Conservation (phyloP, 2,888 invertebrate genomes). For the Pemphredon lugubris region DNA sequence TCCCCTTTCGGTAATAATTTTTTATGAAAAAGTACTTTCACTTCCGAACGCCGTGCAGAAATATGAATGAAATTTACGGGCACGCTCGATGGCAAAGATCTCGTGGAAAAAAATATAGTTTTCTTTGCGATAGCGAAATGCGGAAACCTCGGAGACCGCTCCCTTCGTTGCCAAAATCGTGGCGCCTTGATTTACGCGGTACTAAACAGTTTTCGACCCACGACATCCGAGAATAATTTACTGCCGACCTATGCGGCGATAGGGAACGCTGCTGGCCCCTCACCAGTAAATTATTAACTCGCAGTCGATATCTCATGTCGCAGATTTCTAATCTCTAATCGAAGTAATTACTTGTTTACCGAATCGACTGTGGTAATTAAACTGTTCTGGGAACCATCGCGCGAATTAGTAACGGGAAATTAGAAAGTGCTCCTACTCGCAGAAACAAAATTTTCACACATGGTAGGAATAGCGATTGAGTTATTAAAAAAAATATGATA, state of each 20-base stretch:
- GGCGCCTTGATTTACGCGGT: constrained; percentile 31
- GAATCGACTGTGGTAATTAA: constrained; percentile 22
- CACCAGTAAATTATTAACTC: constrained; percentile 53
- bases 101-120: not conserved
- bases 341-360: constrained; percentile 32
- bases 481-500: no score
- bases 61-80: no score
- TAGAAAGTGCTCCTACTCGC: no score
- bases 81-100: no score
- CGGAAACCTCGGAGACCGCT: constrained; percentile 5
- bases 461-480: no score
- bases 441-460: not conserved
- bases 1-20: no score
- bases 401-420: constrained; percentile 14
- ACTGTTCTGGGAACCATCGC: constrained; percentile 6
- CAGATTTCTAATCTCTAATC: constrained; percentile 38
- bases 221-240: constrained; percentile 45
- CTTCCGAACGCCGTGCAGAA: no score
- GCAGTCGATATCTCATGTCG: constrained; percentile 37
- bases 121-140: not conserved
- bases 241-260: constrained; percentile 20
- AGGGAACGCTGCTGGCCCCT: constrained; percentile 13
- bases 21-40: no score
- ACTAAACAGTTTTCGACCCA: constrained; percentile 30
- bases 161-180: constrained; percentile 6